These are phyloP conservation scores for Corythornis madagascariensis DNA, from an alignment of 2,113 vertebrate species.

Conservation along the genomic window DNA sequence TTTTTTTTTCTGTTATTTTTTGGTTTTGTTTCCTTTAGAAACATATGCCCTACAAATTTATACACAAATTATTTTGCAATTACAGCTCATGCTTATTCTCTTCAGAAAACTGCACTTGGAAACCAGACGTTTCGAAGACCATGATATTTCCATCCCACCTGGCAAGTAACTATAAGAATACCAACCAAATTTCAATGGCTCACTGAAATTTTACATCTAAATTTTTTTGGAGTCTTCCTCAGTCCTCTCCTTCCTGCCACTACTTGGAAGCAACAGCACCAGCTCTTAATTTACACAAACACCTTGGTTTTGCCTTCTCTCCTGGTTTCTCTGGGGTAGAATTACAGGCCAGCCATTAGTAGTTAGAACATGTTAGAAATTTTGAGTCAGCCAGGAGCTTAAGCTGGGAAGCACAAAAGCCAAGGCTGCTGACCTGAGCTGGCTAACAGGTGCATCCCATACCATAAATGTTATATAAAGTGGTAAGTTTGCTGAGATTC, in stretches of 20 bases:
- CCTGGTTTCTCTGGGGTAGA: neutral
- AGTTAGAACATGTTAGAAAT: neutral
- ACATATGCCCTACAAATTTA: neutral
- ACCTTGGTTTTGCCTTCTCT: neutral
- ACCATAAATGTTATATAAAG: neutral
- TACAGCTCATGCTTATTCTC: neutral
- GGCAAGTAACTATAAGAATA: neutral
- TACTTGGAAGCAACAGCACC: neutral
- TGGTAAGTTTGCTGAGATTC: neutral
- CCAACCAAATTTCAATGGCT: neutral
- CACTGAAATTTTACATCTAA: neutral
- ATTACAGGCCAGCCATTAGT: neutral
- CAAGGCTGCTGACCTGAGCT: neutral
- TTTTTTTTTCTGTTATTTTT: neutral
- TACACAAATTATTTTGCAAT: neutral
- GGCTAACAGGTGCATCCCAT: neutral
- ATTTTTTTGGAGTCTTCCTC: neutral
- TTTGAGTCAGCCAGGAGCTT: neutral
- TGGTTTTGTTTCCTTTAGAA: neutral
- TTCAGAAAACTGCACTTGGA: neutral
- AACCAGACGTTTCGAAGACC: neutral
- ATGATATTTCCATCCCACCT: neutral
- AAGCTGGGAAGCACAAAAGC: neutral
- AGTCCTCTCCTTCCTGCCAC: neutral
- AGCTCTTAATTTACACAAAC: neutral